A percentile compares a stretch with the other conserved stretches of the same genome.
phyloP scores from a whole-genome alignment of 37 sponge, comb jelly and placozoan species.

The Hormiphora californensis region DNA sequence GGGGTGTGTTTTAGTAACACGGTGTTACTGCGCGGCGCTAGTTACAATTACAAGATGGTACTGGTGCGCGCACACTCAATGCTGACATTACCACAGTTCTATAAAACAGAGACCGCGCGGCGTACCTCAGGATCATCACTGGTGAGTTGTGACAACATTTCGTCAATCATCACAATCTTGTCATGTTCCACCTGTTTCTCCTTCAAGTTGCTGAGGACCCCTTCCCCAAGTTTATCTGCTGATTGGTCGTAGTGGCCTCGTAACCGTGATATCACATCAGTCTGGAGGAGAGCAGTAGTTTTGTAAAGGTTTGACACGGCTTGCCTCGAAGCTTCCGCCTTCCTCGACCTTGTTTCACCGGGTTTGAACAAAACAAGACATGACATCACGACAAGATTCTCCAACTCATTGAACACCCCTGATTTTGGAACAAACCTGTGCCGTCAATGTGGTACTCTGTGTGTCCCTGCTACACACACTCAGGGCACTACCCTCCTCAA shows the following conservation, averaged over 20 bases:
- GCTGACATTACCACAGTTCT: too few relatives aligned
- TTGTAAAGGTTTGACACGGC: too few relatives aligned
- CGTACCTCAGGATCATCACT: background rate
- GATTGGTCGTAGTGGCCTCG: too few relatives aligned
- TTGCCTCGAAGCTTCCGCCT: too few relatives aligned
- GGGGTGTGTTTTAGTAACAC: background rate
- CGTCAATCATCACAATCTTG: background rate
- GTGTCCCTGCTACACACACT: conserved; percentile 26
- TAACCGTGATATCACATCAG: too few relatives aligned
- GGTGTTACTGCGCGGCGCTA: too few relatives aligned
- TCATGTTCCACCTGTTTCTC: conserved; percentile 24
- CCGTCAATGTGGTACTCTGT: background rate
- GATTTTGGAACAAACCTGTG: background rate
- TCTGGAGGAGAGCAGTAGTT: too few relatives aligned
- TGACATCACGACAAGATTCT: background rate
- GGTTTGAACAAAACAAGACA: too few relatives aligned
- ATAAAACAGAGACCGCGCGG: too few relatives aligned
- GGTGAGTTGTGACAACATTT: conserved; percentile 34
- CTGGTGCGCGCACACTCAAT: too few relatives aligned
- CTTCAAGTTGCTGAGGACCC: background rate
- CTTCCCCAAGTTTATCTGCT: background rate
- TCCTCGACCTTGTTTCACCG: too few relatives aligned
- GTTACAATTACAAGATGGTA: too few relatives aligned
- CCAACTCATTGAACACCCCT: background rate
- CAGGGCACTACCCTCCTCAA: conserved; percentile 43